Base-by-base conservation (phyloP, 2,888 invertebrate species). In the Troglohyphantes excavatus region DNA sequence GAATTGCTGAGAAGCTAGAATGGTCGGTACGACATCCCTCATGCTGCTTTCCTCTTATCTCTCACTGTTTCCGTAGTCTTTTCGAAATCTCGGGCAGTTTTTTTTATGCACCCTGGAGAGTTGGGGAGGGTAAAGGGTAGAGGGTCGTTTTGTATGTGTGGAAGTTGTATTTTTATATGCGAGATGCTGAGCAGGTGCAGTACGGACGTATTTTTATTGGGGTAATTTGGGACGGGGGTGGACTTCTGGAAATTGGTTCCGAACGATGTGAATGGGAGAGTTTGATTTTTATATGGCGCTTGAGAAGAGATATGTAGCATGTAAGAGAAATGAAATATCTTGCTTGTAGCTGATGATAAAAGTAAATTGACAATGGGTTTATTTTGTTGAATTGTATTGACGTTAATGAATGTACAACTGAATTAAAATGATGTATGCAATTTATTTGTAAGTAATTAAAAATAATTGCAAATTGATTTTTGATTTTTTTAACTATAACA, bases 151-250 rank as follows among this genome's bases (percentile, higher is more conserved):
- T 68, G 67, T 67, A 67, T 53, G 21, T 53, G 21, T 21, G 59
- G 29, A 17, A 67, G 84, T 75, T 75, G 46, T 59, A 84, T 84
- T 84, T 84, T 84, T 67, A 75, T 73, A 46, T 53, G 33, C 29
- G 83, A 39, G 84, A 75, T 75, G 75, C 67, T 84, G 75, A 84
- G 75, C 84, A 84, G 84, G 84, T 84, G 84, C 84, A 73, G 72
- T 46, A 61, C 11, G 19, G 78, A 43, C 26, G 43, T 33, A 43
- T 33, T 78, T 78, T 78, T 78, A 78, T 78, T 63, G 23, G 43
- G 65, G 78, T 29, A 78, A 78, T 78, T 78, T 78, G 78, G 63
- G 39, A 43, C 19, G 13, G 26, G 9, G 17, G 5, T 61, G 46
- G 53, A 53, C 53, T 29, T 19, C 19, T 23, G 46, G 33, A 70